Evolutionary conservation across 2,888 invertebrate genomes (phyloP).

Genomic region (Phytoseiulus persimilis): DNA sequence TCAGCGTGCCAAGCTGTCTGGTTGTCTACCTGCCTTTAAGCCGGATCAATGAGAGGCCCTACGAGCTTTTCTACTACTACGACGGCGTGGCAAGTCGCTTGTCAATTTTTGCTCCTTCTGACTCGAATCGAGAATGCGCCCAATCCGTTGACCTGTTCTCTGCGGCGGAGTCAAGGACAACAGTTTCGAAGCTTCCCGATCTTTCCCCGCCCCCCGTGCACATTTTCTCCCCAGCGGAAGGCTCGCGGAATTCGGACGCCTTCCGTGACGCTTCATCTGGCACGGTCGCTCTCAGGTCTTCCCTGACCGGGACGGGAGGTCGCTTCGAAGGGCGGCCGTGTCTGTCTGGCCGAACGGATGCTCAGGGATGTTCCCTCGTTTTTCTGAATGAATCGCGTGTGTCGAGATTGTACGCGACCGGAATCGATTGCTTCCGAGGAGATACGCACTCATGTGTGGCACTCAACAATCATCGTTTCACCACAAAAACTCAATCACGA

Average conservation of each 20-base stretch:
- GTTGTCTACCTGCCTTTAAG: background rate
- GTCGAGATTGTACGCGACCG: background rate
- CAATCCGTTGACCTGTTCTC: background rate
- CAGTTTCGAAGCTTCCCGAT: background rate
- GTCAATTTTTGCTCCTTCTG: background rate
- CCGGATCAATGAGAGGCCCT: slow-evolving; percentile 5
- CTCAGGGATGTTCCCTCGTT: background rate
- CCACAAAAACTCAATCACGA: background rate
- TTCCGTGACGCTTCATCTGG: background rate
- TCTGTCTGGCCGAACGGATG: background rate
- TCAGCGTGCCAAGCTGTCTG: slow-evolving; percentile 5
- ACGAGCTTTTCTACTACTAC: background rate
- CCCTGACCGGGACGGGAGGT: background rate
- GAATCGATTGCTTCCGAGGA: background rate
- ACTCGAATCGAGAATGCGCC: background rate
- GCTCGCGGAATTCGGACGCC: background rate
- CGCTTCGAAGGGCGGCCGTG: background rate
- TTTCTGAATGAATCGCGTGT: background rate
- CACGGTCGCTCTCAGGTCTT: background rate
- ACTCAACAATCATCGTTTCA: background rate
- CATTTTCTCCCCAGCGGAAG: background rate
- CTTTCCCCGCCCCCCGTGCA: no score
- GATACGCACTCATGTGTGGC: background rate
- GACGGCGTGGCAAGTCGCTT: background rate
- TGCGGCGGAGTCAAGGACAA: background rate